Evolutionary conservation across 2,888 invertebrate species (phyloP).

Genomic region (Yponomeuta evonymella): DNA sequence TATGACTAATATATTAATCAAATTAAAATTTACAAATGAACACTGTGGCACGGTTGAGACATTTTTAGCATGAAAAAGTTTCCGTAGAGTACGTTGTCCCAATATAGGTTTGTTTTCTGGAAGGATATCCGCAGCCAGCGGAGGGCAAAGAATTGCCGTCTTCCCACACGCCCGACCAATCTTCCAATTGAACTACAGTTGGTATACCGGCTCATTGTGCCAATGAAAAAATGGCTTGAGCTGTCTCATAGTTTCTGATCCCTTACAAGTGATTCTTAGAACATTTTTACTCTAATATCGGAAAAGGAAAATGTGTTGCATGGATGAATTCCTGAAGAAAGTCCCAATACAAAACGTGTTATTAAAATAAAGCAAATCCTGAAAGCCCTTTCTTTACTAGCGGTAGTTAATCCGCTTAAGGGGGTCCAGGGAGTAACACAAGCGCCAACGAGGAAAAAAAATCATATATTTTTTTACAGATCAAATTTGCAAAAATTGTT

Average conservation of each 20-base stretch:
- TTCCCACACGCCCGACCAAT: constrained; percentile 65
- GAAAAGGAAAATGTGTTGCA: not conserved
- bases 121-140: constrained; percentile 67
- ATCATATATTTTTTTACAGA: no score
- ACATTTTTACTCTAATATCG: not conserved
- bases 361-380: no score
- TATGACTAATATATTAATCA: no score
- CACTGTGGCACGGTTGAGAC: no score
- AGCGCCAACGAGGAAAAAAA: no score
- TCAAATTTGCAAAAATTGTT: no score
- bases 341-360: no score
- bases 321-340: not conserved
- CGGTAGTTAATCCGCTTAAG: no score
- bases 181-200: constrained; percentile 65
- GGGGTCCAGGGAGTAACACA: no score
- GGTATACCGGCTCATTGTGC: constrained; percentile 59
- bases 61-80: no score
- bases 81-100: constrained; percentile 12
- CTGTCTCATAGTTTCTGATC: constrained; percentile 26
- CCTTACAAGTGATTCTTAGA: constrained; percentile 22
- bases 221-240: constrained; percentile 68
- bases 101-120: constrained; percentile 55
- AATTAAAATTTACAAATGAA: no score
- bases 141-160: constrained; percentile 62
- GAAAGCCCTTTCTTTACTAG: no score